phyloP scores from a whole-genome alignment of 92 coral and sea anemone species.

The Zoanthus sociatus region DNA sequence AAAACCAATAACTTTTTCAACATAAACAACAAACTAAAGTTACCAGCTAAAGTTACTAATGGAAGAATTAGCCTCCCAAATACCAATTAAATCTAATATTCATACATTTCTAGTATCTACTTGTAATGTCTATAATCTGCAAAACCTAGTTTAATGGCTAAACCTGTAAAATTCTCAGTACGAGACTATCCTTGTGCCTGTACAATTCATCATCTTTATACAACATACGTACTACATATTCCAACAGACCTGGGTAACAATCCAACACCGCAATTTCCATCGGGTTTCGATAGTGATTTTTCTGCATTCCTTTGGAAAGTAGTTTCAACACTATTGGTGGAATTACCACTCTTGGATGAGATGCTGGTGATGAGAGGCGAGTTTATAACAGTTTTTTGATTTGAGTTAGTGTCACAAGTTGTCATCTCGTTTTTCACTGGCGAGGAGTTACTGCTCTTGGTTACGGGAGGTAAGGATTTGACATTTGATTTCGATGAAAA shows the following conservation, averaged over 20 bases:
- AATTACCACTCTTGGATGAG: not conserved
- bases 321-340: not conserved
- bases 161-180: too few species aligned
- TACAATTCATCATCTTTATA: not conserved
- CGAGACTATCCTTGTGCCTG: too few species aligned
- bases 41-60: too few species aligned
- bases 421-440: not conserved
- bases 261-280: not conserved
- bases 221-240: not conserved
- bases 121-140: too few species aligned
- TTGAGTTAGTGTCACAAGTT: not conserved
- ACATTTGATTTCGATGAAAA: not conserved
- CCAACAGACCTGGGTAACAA: constrained; percentile 17
- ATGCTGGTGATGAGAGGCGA: constrained; percentile 1
- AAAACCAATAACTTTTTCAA: too few species aligned
- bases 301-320: not conserved
- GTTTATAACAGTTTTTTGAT: not conserved
- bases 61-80: too few species aligned
- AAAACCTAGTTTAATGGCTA: too few species aligned
- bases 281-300: not conserved
- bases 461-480: not conserved
- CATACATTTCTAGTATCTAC: too few species aligned
- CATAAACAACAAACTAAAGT: too few species aligned
- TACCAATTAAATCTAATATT: too few species aligned
- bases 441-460: not conserved